Base-by-base conservation (phyloP, 2,113 vertebrate species). In the Zingel zingel region DNA sequence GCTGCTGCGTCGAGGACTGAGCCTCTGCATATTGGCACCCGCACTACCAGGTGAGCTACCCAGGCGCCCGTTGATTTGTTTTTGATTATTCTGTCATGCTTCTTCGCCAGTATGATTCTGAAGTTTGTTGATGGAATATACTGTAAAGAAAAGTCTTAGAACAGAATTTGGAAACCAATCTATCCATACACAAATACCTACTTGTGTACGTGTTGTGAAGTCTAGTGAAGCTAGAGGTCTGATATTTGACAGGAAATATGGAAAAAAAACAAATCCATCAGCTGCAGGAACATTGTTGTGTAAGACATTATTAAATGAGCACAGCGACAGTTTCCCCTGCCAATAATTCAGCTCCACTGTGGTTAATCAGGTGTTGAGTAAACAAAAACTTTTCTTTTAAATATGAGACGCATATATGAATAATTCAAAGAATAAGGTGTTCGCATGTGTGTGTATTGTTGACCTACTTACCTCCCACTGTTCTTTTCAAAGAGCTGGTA, bases 311-410 rank as follows among this genome's bases (percentile, higher is more conserved):
- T 80, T 87, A 83, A 90, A 85, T 25, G 72, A 83, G 79, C 23
- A 1, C 27, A 39, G 66, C 36, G 30, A 84, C 73, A 82, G 45
- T 57, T 65, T 86, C 74, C 61, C 54, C 68, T 65, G 88, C 48
- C 79, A 63, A 78, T 72, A 71, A 75, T 58, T 51, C 84, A 58
- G 82, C 63, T 66, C 76, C 53, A 43, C 74, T 78, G 74, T 25
- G 76, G 81, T 61, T 94, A 92, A 92, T 93, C 86, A 91, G 87
- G 68, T 86, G 80, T 74, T 12, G 48, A 81, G 77, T 86, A 88
- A 90, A 92, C 88, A 90, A 83, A 89, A 90, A 82, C 50, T 73
- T 86, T 78, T 25, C 70, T 86, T 87, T 87, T 64, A 83, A 86
- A 88, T 71, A 50, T 57, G 62, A 80, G 86, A 72, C 39, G 54